Base-by-base conservation (phyloP, 2,888 invertebrate genomes). In the Ernsta delagoae region DNA sequence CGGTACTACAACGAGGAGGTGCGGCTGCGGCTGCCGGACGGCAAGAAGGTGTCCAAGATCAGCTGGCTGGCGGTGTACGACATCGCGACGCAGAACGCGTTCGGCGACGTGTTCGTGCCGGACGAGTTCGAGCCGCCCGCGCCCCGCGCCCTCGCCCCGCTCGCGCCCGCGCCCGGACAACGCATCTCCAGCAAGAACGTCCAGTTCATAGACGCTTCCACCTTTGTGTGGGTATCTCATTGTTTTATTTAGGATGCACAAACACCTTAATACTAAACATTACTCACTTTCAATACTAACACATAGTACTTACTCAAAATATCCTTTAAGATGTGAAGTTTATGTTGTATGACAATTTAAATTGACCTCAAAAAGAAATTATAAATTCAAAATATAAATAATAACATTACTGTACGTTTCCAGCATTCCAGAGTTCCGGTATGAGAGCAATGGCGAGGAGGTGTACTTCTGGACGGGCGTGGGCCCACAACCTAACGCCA, bases 41-140 rank as follows among this genome's bases (percentile, higher is more conserved):
- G 95, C 73, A 98, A 98, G 86, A 97, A 96, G 84, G 95, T 98
- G 71, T 96, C 96, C 0, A 97, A 98, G 75, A 95, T 98, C 75
- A 97, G 97, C 88, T 98, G 98, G 98, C 94, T 98, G 70, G 96
- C 98, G 0, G 94, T 98, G 63, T 98, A 97, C 88, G 98, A 98
- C 92, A 94, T 98, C 57, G 95, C 96, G 77, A 96, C 95, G 80
- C 97, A 98, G 94, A 97, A 97, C 85, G 95, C 97, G 50, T 98
- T 98, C 84, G 98, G 97, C 0, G 98, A 98, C 85, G 96, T 98
- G 65, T 97, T 96, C 83, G 95, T 98, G 75, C 98, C 98, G 0
- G 98, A 98, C 80, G 98, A 97, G 75, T 98, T 98, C 86, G 97
- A 97, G 81, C 96, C 98, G 11, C 98, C 98, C 0, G 94, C 95